Evolutionary conservation across 2,113 vertebrate species (phyloP), one percentile per base, ranked within the genome.

Genomic region (Mesocricetus auratus): DNA sequence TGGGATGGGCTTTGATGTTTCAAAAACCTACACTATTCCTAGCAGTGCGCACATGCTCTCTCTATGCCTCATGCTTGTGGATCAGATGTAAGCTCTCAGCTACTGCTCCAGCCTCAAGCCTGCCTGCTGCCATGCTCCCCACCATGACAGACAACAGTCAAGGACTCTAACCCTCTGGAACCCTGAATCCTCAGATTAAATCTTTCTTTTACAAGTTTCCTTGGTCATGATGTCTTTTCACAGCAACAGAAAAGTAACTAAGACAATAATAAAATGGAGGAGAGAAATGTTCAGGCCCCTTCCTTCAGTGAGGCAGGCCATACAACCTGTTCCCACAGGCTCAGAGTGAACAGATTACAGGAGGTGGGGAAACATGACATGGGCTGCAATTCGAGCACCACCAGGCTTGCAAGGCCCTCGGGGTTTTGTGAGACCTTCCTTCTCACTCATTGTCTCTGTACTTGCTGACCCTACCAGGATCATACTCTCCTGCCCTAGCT

Each of bases 381-480:
- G 15, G 60, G 68, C 50, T 33, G 5, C 26, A 36, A 31, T 2
- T 29, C 11, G 17, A 90, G 36, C 29, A 66, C 36, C 11, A 31
- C 47, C 29, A 86, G 39, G 36, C 36, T 33, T 3, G 8, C n/a
- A 42, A 66, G 42, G 50, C 83, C 42, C 69, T 56, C 42, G 2
- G 11, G 1, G 39, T 42, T 45, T 53, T 21, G 47, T 64, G 68
- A 66, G 12, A 45, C 42, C 36, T 60, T n/a, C 13, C 29, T 50
- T 94, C 95, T 75, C 89, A 53, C 95, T 75, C 89, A 53, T 11
- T 86, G 42, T 50, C 24, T 74, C 47, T 83, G 88, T 15, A 53
- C 29, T 90, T 91, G 91, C 66, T 33, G 26, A 95, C 75, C 93
- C 47, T 42, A 82, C 56, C 47, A 73, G 74, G 82, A 89, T 87